These are phyloP conservation scores for Hepsetus odoe DNA, from an alignment of 2,113 vertebrate genomes.

Conservation along the genomic window DNA sequence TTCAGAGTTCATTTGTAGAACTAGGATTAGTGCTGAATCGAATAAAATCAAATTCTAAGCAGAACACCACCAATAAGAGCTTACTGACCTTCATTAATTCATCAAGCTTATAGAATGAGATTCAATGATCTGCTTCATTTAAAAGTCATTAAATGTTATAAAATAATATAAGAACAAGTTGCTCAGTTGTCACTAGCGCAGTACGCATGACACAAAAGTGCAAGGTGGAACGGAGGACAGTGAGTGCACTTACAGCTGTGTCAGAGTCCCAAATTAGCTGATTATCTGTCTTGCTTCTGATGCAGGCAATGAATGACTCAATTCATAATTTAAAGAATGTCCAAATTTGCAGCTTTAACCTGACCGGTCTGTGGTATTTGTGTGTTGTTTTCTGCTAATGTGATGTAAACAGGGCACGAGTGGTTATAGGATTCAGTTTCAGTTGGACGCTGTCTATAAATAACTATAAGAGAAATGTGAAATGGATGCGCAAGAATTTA, in stretches of 20 bases:
- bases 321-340: too few relatives aligned
- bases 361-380: not conserved
- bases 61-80: not conserved
- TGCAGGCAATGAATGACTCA: too few relatives aligned
- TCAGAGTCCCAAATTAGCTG: too few relatives aligned
- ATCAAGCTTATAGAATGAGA: not conserved
- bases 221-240: not conserved
- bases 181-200: not conserved
- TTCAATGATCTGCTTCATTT: not conserved
- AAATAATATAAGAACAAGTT: too few relatives aligned
- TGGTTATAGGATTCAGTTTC: not conserved
- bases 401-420: not conserved
- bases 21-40: not conserved
- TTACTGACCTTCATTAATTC: not conserved
- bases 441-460: not conserved
- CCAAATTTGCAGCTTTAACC: not conserved
- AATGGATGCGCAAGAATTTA: not conserved
- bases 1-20: conserved; percentile 23
- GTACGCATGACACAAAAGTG: not conserved
- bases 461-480: not conserved
- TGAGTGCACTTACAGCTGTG: too few relatives aligned
- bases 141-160: too few relatives aligned
- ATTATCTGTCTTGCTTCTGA: too few relatives aligned
- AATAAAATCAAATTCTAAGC: not conserved
- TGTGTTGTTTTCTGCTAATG: not conserved